Conservation (phyloP, 1,140 invertebrate genomes). For the Neodiprion pinetum region DNA sequence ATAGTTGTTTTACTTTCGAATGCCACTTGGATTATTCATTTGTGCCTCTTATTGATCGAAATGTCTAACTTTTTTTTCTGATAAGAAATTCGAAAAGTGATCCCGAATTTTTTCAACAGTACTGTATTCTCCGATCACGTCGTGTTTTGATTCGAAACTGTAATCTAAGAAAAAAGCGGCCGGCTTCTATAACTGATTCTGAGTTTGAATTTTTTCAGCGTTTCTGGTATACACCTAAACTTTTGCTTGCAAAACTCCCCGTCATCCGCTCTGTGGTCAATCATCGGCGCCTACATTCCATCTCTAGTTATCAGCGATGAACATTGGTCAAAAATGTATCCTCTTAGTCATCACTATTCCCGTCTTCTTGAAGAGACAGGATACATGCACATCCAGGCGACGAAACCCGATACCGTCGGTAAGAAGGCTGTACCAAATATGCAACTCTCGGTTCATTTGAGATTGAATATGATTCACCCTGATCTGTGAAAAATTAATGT, state of each 20-base stretch:
- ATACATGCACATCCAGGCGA: slow-evolving; percentile 85
- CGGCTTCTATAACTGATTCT: neutral
- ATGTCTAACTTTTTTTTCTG: too few relatives aligned
- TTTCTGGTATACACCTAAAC: slow-evolving; percentile 68
- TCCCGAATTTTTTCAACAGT: too few relatives aligned
- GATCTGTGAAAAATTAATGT: slow-evolving; percentile 14
- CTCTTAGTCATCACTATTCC: slow-evolving; percentile 60
- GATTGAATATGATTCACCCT: neutral
- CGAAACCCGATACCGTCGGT: slow-evolving; percentile 92
- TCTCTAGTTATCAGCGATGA: slow-evolving; percentile 65
- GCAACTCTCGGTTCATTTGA: slow-evolving; percentile 14
- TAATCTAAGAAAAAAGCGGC: neutral
- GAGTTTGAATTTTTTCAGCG: slow-evolving; percentile 58
- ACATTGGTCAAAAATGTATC: slow-evolving; percentile 68
- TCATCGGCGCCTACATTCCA: slow-evolving; percentile 66
- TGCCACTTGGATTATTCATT: too few relatives aligned
- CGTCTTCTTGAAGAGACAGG: slow-evolving; percentile 74
- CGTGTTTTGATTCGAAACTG: neutral
- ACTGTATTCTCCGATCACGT: too few relatives aligned
- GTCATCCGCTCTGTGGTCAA: slow-evolving; percentile 56
- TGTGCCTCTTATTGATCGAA: too few relatives aligned
- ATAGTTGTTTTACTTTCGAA: too few relatives aligned
- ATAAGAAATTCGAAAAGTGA: too few relatives aligned
- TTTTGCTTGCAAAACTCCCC: slow-evolving; percentile 61
- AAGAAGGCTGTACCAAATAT: slow-evolving; percentile 33